Conservation (phyloP, 2,888 invertebrate species). For the Tholera decimalis region DNA sequence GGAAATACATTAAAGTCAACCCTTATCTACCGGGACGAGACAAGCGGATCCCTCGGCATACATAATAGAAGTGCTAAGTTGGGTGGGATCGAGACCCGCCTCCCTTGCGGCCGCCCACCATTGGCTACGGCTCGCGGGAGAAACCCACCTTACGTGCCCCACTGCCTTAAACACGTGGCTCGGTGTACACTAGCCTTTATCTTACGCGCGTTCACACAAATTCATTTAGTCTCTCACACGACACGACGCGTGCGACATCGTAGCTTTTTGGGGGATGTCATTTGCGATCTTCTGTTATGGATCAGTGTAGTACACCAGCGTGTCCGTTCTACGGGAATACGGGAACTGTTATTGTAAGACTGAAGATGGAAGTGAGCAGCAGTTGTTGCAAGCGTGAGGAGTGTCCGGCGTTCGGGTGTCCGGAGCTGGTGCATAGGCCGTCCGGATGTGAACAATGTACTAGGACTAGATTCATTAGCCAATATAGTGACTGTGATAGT, state of each 20-base stretch:
- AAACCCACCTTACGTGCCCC: slow-evolving; percentile 78
- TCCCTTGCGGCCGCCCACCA: slow-evolving; percentile 74
- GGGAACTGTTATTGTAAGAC: slow-evolving; percentile 85
- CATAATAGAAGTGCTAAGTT: slow-evolving; percentile 76
- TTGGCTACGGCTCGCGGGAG: slow-evolving; percentile 76
- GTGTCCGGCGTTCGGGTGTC: slow-evolving; percentile 68
- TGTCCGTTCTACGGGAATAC: slow-evolving; percentile 83
- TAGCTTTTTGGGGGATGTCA: slow-evolving; percentile 85
- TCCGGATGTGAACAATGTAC: slow-evolving; percentile 85
- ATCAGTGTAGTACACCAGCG: slow-evolving; percentile 83
- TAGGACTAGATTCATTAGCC: slow-evolving; percentile 86
- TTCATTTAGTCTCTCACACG: slow-evolving; percentile 88
- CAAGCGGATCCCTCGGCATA: slow-evolving; percentile 74
- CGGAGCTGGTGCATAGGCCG: slow-evolving; percentile 72
- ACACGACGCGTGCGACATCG: slow-evolving; percentile 86
- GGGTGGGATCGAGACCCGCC: slow-evolving; percentile 80
- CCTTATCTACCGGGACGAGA: slow-evolving; percentile 74
- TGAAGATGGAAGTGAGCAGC: slow-evolving; percentile 80
- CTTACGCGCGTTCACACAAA: slow-evolving; percentile 85
- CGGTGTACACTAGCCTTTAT: slow-evolving; percentile 82
- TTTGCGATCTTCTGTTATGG: slow-evolving; percentile 84
- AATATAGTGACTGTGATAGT: slow-evolving; percentile 90
- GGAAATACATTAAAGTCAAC: slow-evolving; percentile 72
- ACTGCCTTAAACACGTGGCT: slow-evolving; percentile 81
- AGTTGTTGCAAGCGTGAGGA: slow-evolving; percentile 69